Evolutionary conservation across 1,140 invertebrate genomes (phyloP), one percentile per base, ranked within the genome.

Genomic region (Drosophila micromelanica): DNA sequence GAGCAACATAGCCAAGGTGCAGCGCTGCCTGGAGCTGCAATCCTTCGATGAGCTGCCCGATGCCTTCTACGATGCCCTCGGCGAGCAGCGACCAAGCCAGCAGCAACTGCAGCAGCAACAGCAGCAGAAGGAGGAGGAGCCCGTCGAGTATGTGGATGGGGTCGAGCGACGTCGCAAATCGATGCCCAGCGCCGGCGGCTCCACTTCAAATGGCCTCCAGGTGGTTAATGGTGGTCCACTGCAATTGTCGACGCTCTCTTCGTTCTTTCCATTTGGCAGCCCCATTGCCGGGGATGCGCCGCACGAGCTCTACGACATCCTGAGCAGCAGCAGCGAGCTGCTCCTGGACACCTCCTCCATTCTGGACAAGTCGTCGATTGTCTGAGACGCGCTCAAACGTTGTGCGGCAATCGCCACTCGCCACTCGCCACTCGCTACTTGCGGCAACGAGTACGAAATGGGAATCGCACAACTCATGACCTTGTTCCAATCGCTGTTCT

Each of bases 1-100:
- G 4, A 93, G 93, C 40, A 93, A 94, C 38, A 93, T 95, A n/a
- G 92, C 93, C 32, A 93, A 93, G 68, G 69, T 94, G 63, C 93
- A 92, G 82, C 91, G 92, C 30, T 91, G 80, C 20, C 17, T 92
- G 11, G 80, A 91, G 9, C 71, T 75, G 4, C 86, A 89, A 20
- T 91, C 82, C 6, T 90, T 80, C 32, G 90, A 91, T 5, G 91
- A 92, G 46, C 52, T 92, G 40, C 91, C 90, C 9, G 87, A 91
- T 43, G 85, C 86, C 23, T 91, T 74, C 11, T 90, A 84, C 30
- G 87, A 91, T 20, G 45, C 55, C 5, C 55, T 56, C 2, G 76
- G 76, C 0, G 89, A 91, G 27, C 37, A 48, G 13, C 45, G 81
- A 1, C 38, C 77, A 17, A 48, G 35, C 12, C 57, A 54, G 17